Percentiles rank a stretch among this genome's conserved stretches.
Evolutionary conservation across 2,888 invertebrate genomes (phyloP).

Genomic region (Molorchus minor): DNA sequence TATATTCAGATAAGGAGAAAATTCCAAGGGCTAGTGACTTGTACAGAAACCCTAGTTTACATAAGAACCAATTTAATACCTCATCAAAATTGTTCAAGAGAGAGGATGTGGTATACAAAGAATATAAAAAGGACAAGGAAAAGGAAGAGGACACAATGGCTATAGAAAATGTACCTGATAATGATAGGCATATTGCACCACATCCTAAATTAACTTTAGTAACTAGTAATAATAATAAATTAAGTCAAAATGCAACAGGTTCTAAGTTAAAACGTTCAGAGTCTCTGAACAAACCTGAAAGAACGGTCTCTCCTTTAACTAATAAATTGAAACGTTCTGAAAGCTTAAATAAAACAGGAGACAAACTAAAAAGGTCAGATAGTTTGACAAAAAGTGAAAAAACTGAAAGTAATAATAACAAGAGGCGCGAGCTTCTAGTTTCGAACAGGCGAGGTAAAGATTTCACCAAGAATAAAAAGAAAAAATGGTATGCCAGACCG

Average conservation of each 20-base stretch:
- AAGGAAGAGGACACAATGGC: conserved; percentile 62
- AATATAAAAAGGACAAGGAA: conserved; percentile 60
- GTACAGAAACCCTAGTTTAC: conserved; percentile 66
- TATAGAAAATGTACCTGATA: conserved; percentile 57
- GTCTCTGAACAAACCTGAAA: conserved; percentile 69
- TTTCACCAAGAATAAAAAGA: conserved; percentile 73
- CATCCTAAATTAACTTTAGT: conserved; percentile 45
- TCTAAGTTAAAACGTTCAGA: conserved; percentile 69
- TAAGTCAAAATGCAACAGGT: conserved; percentile 51
- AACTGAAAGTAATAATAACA: conserved; percentile 81
- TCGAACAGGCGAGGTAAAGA: conserved; percentile 62
- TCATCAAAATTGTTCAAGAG: conserved; percentile 40
- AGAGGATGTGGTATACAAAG: conserved; percentile 57
- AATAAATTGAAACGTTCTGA: conserved; percentile 70
- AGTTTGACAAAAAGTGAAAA: conserved; percentile 77
- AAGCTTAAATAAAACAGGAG: conserved; percentile 67
- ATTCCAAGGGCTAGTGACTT: conserved; percentile 57
- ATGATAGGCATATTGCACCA: conserved; percentile 54
- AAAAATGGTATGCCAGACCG: conserved; percentile 83
- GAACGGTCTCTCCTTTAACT: conserved; percentile 60
- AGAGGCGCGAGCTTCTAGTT: conserved; percentile 69
- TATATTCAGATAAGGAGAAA: conserved; percentile 56
- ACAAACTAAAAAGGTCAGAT: conserved; percentile 68
- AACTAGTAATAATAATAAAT: conserved; percentile 42
- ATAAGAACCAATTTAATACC: conserved; percentile 59